Evolutionary conservation across 2,888 invertebrate genomes (phyloP).

Genomic region (Epinotia brunnichana): DNA sequence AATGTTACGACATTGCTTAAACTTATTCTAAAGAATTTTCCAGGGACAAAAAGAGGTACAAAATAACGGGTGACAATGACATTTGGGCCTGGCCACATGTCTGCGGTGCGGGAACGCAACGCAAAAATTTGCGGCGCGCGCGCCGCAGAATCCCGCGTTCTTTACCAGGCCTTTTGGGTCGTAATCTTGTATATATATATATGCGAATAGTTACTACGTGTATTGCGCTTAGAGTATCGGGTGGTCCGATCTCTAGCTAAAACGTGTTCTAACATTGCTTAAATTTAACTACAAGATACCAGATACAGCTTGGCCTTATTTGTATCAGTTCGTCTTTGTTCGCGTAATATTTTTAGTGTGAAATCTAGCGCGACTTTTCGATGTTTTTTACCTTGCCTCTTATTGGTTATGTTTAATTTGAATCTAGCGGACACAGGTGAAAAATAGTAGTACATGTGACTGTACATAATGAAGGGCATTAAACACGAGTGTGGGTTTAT

Average conservation of each 20-base stretch:
- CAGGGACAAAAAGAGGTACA: background rate
- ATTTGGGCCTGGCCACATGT: too few species aligned
- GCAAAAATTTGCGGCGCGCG: too few species aligned
- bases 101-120: too few species aligned
- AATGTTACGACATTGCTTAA: background rate
- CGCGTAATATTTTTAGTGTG: background rate
- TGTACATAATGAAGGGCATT: too few species aligned
- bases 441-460: too few species aligned
- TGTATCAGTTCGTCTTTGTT: background rate
- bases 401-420: background rate
- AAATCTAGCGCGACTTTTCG: background rate
- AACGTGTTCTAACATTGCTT: slow-evolving; percentile 28
- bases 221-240: slow-evolving; percentile 7
- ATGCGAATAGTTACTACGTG: background rate
- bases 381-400: background rate
- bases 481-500: too few species aligned
- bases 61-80: background rate
- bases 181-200: background rate
- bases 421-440: background rate
- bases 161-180: too few species aligned
- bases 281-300: slow-evolving; percentile 24
- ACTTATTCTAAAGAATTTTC: background rate
- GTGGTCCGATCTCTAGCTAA: slow-evolving; percentile 29
- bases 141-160: too few species aligned
- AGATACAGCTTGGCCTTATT: slow-evolving; percentile 1